Percentiles rank a stretch among this genome's conserved stretches.
Evolutionary conservation across 2,888 invertebrate species (phyloP).

Genomic region (Ctena decussata): DNA sequence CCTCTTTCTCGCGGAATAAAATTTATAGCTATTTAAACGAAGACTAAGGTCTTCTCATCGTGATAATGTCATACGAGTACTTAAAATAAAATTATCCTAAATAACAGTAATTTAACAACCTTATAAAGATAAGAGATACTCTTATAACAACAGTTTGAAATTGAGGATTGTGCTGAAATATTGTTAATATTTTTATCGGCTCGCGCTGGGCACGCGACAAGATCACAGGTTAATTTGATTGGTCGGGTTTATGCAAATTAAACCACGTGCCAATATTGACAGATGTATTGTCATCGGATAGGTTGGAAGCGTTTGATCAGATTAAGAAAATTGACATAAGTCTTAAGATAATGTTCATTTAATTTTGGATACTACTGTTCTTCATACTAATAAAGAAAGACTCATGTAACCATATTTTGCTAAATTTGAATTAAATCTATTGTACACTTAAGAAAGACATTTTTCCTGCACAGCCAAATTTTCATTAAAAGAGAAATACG

Average conservation of each 20-base stretch:
- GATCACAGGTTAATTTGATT: slow-evolving; percentile 57
- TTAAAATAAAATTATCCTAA: slow-evolving; percentile 3
- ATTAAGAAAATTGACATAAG: neutral
- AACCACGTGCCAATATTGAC: slow-evolving; percentile 34
- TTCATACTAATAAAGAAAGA: too few relatives aligned
- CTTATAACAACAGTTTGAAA: neutral
- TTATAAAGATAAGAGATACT: slow-evolving; percentile 11
- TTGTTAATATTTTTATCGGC: slow-evolving; percentile 28
- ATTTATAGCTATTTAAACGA: too few relatives aligned
- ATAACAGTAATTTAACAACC: slow-evolving; percentile 9
- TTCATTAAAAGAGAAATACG: too few relatives aligned
- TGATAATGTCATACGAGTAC: neutral
- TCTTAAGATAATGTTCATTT: neutral
- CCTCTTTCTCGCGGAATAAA: too few relatives aligned
- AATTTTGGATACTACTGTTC: too few relatives aligned
- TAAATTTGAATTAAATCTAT: too few relatives aligned
- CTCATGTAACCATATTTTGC: too few relatives aligned
- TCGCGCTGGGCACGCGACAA: slow-evolving; percentile 67
- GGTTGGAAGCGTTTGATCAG: neutral
- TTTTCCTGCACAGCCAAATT: too few relatives aligned
- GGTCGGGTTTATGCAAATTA: slow-evolving; percentile 45
- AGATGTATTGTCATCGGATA: slow-evolving; percentile 4
- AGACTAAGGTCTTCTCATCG: neutral
- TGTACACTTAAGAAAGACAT: too few relatives aligned
- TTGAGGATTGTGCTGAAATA: slow-evolving; percentile 11